Conservation (phyloP, 2,888 invertebrate genomes). For the Drosophila austrosaltans region DNA sequence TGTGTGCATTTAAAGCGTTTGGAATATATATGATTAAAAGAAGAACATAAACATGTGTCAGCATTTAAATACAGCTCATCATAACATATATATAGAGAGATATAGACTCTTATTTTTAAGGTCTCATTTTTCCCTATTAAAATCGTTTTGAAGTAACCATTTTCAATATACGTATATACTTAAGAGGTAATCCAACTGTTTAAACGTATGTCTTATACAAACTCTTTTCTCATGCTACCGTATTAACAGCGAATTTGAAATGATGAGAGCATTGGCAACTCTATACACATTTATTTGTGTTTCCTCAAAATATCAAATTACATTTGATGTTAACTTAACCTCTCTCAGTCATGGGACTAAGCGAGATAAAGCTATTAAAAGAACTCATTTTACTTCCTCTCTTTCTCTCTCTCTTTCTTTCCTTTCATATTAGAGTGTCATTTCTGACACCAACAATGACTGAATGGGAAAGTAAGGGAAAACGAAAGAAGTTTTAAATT, state of each 20-base stretch:
- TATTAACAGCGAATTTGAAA: too few species aligned
- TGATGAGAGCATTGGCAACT: too few species aligned
- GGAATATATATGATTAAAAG: conserved; percentile 1
- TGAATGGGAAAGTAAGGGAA: not conserved
- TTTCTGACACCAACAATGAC: too few species aligned
- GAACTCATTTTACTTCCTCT: not conserved
- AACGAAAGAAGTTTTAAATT: not conserved
- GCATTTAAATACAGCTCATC: conserved; percentile 5
- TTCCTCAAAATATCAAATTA: too few species aligned
- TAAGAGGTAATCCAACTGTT: too few species aligned
- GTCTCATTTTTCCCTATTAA: not conserved
- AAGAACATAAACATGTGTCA: conserved; percentile 2
- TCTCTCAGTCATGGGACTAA: not conserved
- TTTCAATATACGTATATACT: too few species aligned
- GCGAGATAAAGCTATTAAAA: not conserved
- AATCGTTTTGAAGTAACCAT: too few species aligned
- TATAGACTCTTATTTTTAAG: not conserved
- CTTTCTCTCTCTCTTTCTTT: too few species aligned
- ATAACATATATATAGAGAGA: not conserved
- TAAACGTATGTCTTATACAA: not conserved
- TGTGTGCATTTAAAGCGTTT: not conserved
- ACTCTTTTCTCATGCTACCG: not conserved
- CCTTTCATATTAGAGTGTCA: too few species aligned
- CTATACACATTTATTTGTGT: too few species aligned
- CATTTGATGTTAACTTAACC: too few species aligned